Conservation (phyloP, 2,888 invertebrate genomes). For the Chironomus tentans region DNA sequence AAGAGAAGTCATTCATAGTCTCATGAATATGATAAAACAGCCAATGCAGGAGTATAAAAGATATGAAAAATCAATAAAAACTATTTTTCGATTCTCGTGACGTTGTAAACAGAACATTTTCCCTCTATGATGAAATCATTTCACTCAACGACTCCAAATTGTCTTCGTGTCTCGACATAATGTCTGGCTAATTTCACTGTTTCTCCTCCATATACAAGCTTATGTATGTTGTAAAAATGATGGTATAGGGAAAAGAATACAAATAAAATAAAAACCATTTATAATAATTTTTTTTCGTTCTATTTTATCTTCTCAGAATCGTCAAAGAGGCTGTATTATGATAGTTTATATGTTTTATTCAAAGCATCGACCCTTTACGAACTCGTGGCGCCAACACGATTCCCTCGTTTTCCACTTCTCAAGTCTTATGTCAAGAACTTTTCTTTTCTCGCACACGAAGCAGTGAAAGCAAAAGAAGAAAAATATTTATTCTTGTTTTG, state of each 20-base stretch:
- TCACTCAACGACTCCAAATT: conserved; percentile 1
- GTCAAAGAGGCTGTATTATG: not conserved
- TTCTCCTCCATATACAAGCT: no score
- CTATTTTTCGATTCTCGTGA: conserved; percentile 4
- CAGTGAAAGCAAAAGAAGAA: not conserved
- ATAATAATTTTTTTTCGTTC: not conserved
- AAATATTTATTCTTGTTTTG: conserved; percentile 15
- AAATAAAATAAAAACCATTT: no score
- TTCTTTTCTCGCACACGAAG: no score
- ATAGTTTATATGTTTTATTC: conserved; percentile 15
- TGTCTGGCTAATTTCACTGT: conserved; percentile 19
- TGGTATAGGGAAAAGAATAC: no score
- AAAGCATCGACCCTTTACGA: conserved; percentile 14
- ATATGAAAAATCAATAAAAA: not conserved
- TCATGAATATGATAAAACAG: not conserved
- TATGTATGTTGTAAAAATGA: no score
- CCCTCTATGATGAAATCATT: conserved; percentile 1
- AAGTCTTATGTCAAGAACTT: no score
- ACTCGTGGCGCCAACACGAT: conserved; percentile 18
- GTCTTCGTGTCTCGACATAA: conserved; percentile 18
- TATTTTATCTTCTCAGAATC: not conserved
- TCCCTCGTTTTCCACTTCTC: not conserved
- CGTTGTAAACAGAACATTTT: not conserved
- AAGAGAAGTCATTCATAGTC: not conserved
- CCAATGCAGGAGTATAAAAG: not conserved